Percentiles rank a stretch among this genome's conserved stretches.
Conservation (phyloP, 2,888 invertebrate species). For the Heliothis peltigera region DNA sequence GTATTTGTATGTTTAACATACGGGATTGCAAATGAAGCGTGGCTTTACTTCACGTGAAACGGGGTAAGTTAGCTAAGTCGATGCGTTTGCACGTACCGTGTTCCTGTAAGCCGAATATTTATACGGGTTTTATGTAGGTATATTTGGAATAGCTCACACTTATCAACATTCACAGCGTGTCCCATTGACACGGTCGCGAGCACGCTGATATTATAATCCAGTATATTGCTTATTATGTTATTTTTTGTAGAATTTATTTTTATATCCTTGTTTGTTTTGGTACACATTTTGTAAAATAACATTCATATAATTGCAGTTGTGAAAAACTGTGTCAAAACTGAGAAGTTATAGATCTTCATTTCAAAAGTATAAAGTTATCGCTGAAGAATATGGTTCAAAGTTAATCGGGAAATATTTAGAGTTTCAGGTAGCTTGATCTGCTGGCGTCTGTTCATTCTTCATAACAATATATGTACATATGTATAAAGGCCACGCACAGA, state of each 20-base stretch:
- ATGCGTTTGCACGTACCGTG: constrained; percentile 43
- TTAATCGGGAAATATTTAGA: no score
- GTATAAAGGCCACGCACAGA: constrained; percentile 46
- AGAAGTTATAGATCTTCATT: no score
- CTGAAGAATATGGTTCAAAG: no score
- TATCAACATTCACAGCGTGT: constrained; percentile 61
- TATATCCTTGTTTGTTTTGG: not conserved
- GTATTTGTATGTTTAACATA: constrained; percentile 40
- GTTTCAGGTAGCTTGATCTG: no score
- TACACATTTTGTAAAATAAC: no score
- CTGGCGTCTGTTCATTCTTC: not conserved
- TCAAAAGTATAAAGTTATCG: no score
- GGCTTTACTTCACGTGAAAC: constrained; percentile 40
- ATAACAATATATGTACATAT: constrained; percentile 43
- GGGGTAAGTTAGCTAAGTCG: constrained; percentile 33
- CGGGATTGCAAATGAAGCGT: constrained; percentile 23
- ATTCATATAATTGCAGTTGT: no score
- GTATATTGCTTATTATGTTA: constrained; percentile 32
- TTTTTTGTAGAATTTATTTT: constrained; percentile 23
- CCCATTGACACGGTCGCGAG: constrained; percentile 52
- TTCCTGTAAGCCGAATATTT: constrained; percentile 63
- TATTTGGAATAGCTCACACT: constrained; percentile 59
- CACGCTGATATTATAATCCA: constrained; percentile 32
- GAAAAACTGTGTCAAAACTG: no score
- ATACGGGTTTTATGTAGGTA: constrained; percentile 66